Evolutionary conservation across 2,888 invertebrate genomes (phyloP).

Genomic region (Zaprionus bogoriensis): DNA sequence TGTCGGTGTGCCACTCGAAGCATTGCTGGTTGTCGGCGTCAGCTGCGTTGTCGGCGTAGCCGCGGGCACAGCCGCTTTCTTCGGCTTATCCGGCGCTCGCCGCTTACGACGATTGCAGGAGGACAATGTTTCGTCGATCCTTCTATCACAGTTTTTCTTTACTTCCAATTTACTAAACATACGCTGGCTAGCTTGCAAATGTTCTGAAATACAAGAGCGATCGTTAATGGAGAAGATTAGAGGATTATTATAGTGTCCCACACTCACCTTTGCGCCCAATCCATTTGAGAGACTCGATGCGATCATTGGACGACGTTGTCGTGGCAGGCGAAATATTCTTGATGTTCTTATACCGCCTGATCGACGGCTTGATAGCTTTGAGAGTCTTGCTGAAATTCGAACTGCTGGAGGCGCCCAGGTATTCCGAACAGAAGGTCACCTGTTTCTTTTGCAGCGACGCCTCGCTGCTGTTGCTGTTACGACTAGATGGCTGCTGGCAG

Average conservation of each 20-base stretch:
- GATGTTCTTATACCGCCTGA: conserved; percentile 36
- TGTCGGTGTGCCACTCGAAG: conserved; percentile 61
- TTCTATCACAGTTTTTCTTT: conserved; percentile 47
- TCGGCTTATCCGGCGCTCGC: not conserved
- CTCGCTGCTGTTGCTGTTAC: conserved; percentile 55
- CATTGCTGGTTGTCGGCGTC: conserved; percentile 64
- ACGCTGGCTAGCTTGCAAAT: conserved; percentile 52
- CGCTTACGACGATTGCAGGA: conserved; percentile 11
- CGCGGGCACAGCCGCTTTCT: not conserved
- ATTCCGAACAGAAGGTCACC: conserved; percentile 60
- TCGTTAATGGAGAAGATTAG: not conserved
- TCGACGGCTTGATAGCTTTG: conserved; percentile 46
- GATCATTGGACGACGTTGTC: conserved; percentile 38
- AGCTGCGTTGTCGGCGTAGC: conserved; percentile 37
- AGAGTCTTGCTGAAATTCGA: not conserved
- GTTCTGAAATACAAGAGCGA: conserved; percentile 38
- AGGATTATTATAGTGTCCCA: not conserved
- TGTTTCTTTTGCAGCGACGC: conserved; percentile 56
- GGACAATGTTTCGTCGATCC: conserved; percentile 21
- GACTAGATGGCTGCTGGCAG: conserved; percentile 68
- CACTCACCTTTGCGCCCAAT: conserved; percentile 48
- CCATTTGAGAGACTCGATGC: conserved; percentile 46
- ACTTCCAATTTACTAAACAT: conserved; percentile 63
- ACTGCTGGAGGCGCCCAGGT: conserved; percentile 34
- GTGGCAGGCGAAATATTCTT: conserved; percentile 9